phyloP scores from a whole-genome alignment of 2,797 vertebrate genomes.

The Argya squamiceps region DNA sequence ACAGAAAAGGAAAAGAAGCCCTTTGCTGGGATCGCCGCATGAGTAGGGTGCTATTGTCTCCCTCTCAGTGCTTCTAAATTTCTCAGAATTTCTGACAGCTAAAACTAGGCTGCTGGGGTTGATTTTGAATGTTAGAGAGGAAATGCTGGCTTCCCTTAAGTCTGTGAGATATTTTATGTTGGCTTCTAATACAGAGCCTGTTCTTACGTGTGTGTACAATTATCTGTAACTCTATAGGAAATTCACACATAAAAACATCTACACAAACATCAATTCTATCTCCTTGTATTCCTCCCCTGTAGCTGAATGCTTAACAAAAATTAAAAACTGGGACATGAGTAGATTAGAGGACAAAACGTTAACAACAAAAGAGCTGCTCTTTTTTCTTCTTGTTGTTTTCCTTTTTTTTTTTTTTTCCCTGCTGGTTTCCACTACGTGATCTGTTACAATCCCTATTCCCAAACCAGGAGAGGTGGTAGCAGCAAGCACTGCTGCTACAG shows the following conservation, averaged over 20 bases:
- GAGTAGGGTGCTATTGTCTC: neutral
- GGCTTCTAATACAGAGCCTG: neutral
- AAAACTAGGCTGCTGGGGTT: neutral
- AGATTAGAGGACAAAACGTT: neutral
- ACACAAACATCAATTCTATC: neutral
- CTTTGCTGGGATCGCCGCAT: neutral
- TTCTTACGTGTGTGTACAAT: neutral
- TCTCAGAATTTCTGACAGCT: neutral
- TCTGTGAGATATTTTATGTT: neutral
- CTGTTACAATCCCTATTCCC: neutral
- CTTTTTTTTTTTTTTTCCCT: fast-evolving
- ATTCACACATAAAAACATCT: neutral
- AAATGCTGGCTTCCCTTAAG: neutral
- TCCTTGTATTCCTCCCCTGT: neutral
- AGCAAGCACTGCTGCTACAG: neutral
- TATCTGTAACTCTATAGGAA: neutral
- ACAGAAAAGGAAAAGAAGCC: neutral
- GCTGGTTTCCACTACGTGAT: fast-evolving
- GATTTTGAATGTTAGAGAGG: neutral
- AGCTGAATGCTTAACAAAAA: neutral
- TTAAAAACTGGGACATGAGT: neutral
- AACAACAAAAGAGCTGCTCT: neutral
- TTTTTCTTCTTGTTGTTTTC: neutral
- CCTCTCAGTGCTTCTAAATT: neutral
- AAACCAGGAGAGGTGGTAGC: neutral